Base-by-base conservation (phyloP, 2,888 invertebrate genomes). In the Pemphredon lugubris region DNA sequence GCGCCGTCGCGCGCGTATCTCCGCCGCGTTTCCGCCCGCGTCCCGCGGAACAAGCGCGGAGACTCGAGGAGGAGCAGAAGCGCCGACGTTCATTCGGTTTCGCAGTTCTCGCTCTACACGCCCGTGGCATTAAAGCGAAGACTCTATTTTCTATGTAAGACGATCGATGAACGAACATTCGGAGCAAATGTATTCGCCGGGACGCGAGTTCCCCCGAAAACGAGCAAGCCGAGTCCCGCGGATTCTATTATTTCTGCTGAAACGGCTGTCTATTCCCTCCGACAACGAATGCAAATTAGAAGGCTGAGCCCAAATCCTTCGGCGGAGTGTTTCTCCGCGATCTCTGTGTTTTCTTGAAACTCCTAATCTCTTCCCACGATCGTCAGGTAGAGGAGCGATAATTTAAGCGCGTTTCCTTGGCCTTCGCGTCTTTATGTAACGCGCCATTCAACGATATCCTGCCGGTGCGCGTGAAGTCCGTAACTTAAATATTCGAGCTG, bases 341-440 rank as follows among this genome's bases (percentile, higher is more conserved):
- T 39, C 14, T 39, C 11, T 34, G 2, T 5, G 11, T 11, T 34
- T 11, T 11, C 9, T 34, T 34, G 34, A 34, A 39, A 14, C 5
- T 34, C 20, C 13, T 14, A 50, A 37, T 37, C 34, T 30, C 11
- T 21, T 16, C 50, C 11, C 34, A n/a, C 11, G 50, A 50, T 50
- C 50, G 50, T n/a, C 37, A 32, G 20, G n/a, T 6, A 37, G 50
- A 50, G 18, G 16, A 20, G 18, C 40, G 40, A 53, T 40, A 40
- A 53, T 40, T 40, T 9, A 53, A 18, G 16, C 40, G 23, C 26
- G 23, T 40, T 54, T 54, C 53, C 30, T 40, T 40, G 53, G 40
- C 53, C 40, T 54, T 54, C 26, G 40, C 7, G 13, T 16, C 30
- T 54, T 54, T 54, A 54, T 30, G 53, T 54, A 54, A 54, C 53